phyloP scores from a whole-genome alignment of 2,888 invertebrate genomes.

The Trypoxylon attenuatum region DNA sequence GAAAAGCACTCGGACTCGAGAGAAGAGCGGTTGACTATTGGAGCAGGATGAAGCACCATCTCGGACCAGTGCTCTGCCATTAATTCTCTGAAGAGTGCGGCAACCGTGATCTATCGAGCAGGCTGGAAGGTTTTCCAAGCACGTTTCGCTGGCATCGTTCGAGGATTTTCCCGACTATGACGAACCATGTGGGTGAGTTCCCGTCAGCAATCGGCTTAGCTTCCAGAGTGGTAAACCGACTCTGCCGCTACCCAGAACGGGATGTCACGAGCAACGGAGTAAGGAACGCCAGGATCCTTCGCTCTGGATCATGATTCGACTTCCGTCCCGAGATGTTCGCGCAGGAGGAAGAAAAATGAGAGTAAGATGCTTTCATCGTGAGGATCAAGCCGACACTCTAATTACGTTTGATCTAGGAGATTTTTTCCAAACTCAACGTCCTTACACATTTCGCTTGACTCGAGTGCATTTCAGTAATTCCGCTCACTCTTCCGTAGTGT shows the following conservation, averaged over 20 bases:
- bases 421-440: no score
- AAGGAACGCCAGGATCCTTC: background rate
- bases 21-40: no score
- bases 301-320: background rate
- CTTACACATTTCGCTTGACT: no score
- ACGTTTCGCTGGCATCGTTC: conserved; percentile 1
- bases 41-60: no score
- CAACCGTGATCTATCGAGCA: background rate
- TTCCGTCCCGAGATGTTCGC: background rate
- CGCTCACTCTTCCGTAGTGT: no score
- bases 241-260: background rate
- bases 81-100: background rate
- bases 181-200: background rate
- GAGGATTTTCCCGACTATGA: conserved; percentile 2
- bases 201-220: conserved; percentile 11
- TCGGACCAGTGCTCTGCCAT: background rate
- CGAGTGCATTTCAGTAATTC: no score
- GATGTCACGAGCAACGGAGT: background rate
- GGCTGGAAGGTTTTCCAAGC: background rate
- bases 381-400: no score
- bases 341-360: background rate
- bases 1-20: no score
- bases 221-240: conserved; percentile 9
- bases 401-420: no score
- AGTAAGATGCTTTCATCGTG: no score